Evolutionary conservation across 1,140 invertebrate genomes (phyloP), one percentile per base, ranked within the genome.

Genomic region (Mercenaria mercenaria): DNA sequence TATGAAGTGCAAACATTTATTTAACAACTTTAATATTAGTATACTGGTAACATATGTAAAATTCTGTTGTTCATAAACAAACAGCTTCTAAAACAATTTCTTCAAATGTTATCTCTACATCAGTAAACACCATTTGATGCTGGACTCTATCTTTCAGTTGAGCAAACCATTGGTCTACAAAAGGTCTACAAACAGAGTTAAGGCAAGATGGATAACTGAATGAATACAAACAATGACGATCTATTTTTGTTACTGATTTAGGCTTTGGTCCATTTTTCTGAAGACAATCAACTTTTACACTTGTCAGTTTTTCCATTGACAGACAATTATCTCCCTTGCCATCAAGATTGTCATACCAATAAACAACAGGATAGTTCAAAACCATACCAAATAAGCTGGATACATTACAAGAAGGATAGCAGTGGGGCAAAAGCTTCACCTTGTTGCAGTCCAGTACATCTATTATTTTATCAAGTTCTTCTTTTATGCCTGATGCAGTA

Each of bases 351-450:
- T 47, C 39, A 61, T 67, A 88, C 85, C 85, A 88, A 37, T 88
- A 88, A 23, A 88, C 59, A 4, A 88, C 15, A 47, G 85, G 85
- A 80, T 88, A 88, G 29, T 76, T 61, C 11, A 88, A 43, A 37
- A 88, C 23, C 15, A 80, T 20, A 67, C 85, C 85, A 67, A 88
- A 88, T 26, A 88, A 50, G 32, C 74, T 79, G 11, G 74, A 43
- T 26, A 88, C 23, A 50, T 88, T 88, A 67, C 74, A 88, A 20
- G 59, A 20, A 2, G 11, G 13, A 47, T 15, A 47, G 15, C 43
- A 47, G 8, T 67, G 23, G 23, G 32, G n/a, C 77, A 11, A 77
- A 50, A 32, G 29, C 41, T 84, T 84, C 29, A 84, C 64, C 20
- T 41, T 64, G 52, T 10, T 64, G 29, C 0, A 29, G 39, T 86